Base-by-base conservation (phyloP, 1,140 invertebrate species). In the Thaumatotibia leucotreta region DNA sequence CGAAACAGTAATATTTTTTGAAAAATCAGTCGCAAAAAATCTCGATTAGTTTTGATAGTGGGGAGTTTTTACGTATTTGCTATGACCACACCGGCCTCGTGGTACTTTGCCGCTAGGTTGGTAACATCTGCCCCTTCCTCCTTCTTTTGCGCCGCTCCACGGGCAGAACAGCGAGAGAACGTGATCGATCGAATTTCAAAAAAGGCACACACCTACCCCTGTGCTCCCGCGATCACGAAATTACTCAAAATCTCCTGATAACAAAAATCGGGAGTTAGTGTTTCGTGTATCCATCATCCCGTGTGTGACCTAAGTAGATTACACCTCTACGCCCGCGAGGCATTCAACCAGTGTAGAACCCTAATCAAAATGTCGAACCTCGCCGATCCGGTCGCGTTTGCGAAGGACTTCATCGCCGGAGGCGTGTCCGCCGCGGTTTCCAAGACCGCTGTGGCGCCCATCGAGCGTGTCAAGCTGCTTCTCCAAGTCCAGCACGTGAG, bases 381-480 rank as follows among this genome's bases (percentile, higher is more conserved):
- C 81, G 91, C 92, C 67, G 93, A 94, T 91, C 91, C 92, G 79
- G 82, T 93, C 75, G 92, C 92, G 76, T 93, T 93, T 88, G 89
- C 93, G 73, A 95, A 97, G 91, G 96, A 97, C 90, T 97, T 98
- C 86, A 84, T 97, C 75, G 96, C 96, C 72, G 96, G 96, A 80
- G 97, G 97, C 84, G 93, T 98, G 76, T 96, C 97, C 65, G 97
- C 97, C 68, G 97, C 97, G 62, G 93, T 98, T 76, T 96, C 97
- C 66, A 98, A 98, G 90, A 98, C 97, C 65, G 94, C 94, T 61
- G 96, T 97, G 27, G 96, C 97, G 39, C 96, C 97, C 63, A 97
- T 99, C 86, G 97, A 99, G 92, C 94, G 97, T 83, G 97, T 99
- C 54, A 99, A 99, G 91, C 93, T 99, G 75, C 93, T 99, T 62